Evolutionary conservation across 2,888 invertebrate species (phyloP).

Genomic region (Drosophila meridiana): DNA sequence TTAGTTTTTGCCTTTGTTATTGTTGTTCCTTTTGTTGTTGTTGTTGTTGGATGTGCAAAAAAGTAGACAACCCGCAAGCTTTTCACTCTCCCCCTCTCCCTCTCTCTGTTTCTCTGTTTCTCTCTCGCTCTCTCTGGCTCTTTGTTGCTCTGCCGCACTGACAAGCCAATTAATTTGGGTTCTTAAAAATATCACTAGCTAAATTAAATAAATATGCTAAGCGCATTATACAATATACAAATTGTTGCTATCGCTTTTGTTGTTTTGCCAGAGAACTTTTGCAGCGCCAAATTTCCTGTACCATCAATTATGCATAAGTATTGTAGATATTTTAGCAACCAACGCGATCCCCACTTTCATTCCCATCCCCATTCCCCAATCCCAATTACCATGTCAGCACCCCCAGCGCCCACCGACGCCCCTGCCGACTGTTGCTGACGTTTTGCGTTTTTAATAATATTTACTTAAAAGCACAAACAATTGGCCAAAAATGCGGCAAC

Average conservation of each 20-base stretch:
- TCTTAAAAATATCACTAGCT: constrained; percentile 76
- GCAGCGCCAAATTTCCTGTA: constrained; percentile 68
- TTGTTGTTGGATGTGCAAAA: constrained; percentile 46
- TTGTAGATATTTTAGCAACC: constrained; percentile 49
- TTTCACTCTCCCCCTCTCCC: not conserved
- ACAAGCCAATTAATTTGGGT: constrained; percentile 76
- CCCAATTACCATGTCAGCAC: constrained; percentile 10
- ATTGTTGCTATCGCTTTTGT: constrained; percentile 38
- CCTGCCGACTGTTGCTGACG: constrained; percentile 38
- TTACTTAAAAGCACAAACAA: constrained; percentile 77
- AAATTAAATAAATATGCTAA: constrained; percentile 77
- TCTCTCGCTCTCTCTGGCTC: not conserved
- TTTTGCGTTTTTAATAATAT: constrained; percentile 79
- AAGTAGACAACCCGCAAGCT: constrained; percentile 49
- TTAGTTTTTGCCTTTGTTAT: constrained; percentile 68
- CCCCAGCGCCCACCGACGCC: not conserved
- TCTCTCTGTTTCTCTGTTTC: not conserved
- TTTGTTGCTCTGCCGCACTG: constrained; percentile 49
- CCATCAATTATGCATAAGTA: constrained; percentile 76
- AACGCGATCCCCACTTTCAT: constrained; percentile 10
- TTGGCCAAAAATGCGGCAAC: constrained; percentile 65
- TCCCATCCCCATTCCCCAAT: constrained; percentile 2
- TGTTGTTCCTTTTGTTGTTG: constrained; percentile 38
- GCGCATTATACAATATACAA: constrained; percentile 45
- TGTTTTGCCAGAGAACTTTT: constrained; percentile 27